These are phyloP conservation scores for Sorex fumeus DNA, from an alignment of 2,113 vertebrate genomes.

Conservation along the genomic window DNA sequence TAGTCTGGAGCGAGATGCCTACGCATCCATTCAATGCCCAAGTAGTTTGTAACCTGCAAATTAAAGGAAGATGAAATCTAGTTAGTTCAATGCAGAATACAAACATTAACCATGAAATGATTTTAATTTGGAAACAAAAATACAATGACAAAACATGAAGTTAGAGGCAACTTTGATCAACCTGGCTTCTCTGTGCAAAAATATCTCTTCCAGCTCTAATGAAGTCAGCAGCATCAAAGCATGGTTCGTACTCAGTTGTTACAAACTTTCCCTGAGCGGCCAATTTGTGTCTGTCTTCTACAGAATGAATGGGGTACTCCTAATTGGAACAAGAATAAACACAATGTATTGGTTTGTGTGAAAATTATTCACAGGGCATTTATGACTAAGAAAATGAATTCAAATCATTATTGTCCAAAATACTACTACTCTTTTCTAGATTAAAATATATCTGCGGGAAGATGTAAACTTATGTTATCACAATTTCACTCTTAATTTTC, in stretches of 20 bases:
- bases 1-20: conserved; percentile 97
- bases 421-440: not conserved
- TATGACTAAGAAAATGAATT: conserved; percentile 27
- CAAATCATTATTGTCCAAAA: conserved; percentile 41
- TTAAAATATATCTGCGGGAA: not conserved
- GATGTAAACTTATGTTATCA: not conserved
- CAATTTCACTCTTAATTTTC: conserved; percentile 43
- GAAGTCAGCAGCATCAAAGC: conserved; percentile 99
- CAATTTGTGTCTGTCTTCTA: conserved; percentile 97
- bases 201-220: conserved; percentile 98
- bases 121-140: conserved; percentile 46
- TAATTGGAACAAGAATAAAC: conserved; percentile 81
- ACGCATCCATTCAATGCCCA: conserved; percentile 99
- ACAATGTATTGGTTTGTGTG: not conserved
- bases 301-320: conserved; percentile 96
- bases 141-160: not conserved
- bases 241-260: conserved; percentile 98
- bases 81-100: conserved; percentile 5
- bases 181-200: conserved; percentile 99
- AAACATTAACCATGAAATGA: conserved; percentile 2
- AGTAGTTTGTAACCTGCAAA: conserved; percentile 96
- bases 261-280: conserved; percentile 98
- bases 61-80: conserved; percentile 36
- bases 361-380: conserved; percentile 13
- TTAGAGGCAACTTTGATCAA: conserved; percentile 80